phyloP scores from a whole-genome alignment of 2,113 vertebrate species.

The Rhinogobius similis region DNA sequence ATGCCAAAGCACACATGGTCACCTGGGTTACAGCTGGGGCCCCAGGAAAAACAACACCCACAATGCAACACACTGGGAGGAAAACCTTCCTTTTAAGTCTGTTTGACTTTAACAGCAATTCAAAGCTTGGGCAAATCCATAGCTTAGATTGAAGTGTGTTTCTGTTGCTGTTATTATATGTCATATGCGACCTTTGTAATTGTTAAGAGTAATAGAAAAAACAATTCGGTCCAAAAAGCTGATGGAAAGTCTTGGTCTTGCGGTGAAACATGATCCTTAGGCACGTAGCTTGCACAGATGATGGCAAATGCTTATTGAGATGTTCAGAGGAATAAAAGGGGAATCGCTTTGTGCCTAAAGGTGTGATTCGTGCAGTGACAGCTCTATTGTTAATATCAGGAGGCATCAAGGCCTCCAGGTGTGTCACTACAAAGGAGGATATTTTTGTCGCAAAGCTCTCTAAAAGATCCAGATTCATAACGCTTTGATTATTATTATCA shows the following conservation, averaged over 20 bases:
- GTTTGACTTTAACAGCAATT: neutral
- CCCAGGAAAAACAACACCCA: conserved; percentile 43
- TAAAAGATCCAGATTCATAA: neutral
- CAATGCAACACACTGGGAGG: conserved; percentile 21
- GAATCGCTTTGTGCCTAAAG: conserved; percentile 13
- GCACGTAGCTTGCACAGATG: neutral
- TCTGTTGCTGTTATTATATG: neutral
- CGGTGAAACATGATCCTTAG: neutral
- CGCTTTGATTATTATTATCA: conserved; percentile 24
- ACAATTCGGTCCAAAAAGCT: neutral
- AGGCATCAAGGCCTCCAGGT: conserved; percentile 14
- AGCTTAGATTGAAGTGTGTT: neutral
- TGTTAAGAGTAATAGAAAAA: neutral
- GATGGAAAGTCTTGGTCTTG: neutral
- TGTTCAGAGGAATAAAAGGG: conserved; percentile 20
- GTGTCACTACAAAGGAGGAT: conserved; percentile 16
- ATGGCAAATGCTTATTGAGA: conserved; percentile 11
- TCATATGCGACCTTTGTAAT: neutral
- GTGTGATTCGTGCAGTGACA: conserved; percentile 15
- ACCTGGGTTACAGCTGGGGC: conserved; percentile 55
- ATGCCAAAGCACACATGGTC: conserved; percentile 62
- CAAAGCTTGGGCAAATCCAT: neutral
- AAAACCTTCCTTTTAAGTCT: conserved; percentile 14
- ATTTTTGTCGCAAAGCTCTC: conserved; percentile 16
- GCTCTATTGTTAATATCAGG: conserved; percentile 22